Evolutionary conservation across 2,888 invertebrate species (phyloP), one percentile per base, ranked within the genome.

Genomic region (Agriopis marginaria): DNA sequence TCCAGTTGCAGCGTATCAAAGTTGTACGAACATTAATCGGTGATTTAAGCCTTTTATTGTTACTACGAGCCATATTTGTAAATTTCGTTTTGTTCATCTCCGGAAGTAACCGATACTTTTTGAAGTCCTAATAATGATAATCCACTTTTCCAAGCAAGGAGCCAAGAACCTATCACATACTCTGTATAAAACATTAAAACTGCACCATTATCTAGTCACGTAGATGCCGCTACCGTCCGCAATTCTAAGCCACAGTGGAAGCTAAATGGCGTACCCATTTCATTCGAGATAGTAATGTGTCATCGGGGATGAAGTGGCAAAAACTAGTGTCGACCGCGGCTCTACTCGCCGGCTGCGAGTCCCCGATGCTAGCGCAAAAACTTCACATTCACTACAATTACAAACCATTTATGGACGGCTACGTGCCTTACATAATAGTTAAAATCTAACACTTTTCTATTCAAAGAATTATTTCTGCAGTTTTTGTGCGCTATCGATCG

Each of bases 341-440:
- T 87, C 90, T 89, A 91, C 91, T 90, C 87, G 88, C 83, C 75
- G 64, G 70, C 66, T 74, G 39, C 60, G 40, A 59, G 39, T 3
- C 82, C 74, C 32, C 51, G 42, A 50, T 14, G 32, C 61, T 17
- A 17, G 61, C 59, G 84, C 88, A 92, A 92, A 91, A 93, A 92
- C 84, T 66, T 78, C 75, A 71, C 89, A 87, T 84, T 87, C 88
- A 83, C 86, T 87, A 88, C 92, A 92, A 93, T 93, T 93, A 93
- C 89, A 82, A 84, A 81, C 93, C 93, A 89, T 90, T 89, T 93
- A 92, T 84, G 92, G 93, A 77, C 71, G 77, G 79, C 83, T 86
- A 90, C 90, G 89, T 89, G 88, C 87, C 87, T 87, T 86, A 89
- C 90, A 90, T 84, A 77, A 88, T 88, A 85, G 85, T 84, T 84